Conservation (phyloP, 2,113 vertebrate species). For the Notothenia rossii region DNA sequence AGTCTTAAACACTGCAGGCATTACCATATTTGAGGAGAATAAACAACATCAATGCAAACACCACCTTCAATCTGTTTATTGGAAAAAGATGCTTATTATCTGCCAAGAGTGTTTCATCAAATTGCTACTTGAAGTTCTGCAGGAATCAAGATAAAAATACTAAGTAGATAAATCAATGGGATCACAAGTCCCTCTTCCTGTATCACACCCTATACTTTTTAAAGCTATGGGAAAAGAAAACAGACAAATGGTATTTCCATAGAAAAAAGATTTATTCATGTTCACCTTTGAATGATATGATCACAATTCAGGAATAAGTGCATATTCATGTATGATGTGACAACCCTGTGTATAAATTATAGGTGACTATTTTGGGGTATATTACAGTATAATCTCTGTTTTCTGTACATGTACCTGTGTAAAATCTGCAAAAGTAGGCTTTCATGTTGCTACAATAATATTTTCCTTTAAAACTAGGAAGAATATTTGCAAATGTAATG, state of each 20-base stretch:
- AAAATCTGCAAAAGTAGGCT: constrained; percentile 69
- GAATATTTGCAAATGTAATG: constrained; percentile 55
- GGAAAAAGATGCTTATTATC: background rate
- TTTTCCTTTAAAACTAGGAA: constrained; percentile 80
- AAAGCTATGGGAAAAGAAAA: background rate
- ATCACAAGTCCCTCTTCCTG: background rate
- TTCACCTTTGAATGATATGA: constrained; percentile 65
- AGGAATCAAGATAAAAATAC: constrained; percentile 17
- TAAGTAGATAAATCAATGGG: constrained; percentile 22
- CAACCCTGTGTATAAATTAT: constrained; percentile 73
- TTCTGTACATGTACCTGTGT: constrained; percentile 80
- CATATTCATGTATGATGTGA: constrained; percentile 67
- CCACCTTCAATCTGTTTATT: background rate
- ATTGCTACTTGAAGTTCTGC: constrained; percentile 6
- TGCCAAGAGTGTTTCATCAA: constrained; percentile 25
- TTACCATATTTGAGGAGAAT: background rate
- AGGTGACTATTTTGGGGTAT: constrained; percentile 60
- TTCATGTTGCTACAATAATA: constrained; percentile 71
- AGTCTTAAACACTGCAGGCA: background rate
- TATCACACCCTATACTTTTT: background rate
- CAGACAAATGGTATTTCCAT: constrained; percentile 21
- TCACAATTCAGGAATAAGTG: constrained; percentile 71
- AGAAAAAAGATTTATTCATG: constrained; percentile 74
- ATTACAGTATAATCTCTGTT: constrained; percentile 62
- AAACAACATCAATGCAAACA: background rate